Evolutionary conservation across 2,113 vertebrate genomes (phyloP).

Genomic region (Chaetorhynchus papuensis): DNA sequence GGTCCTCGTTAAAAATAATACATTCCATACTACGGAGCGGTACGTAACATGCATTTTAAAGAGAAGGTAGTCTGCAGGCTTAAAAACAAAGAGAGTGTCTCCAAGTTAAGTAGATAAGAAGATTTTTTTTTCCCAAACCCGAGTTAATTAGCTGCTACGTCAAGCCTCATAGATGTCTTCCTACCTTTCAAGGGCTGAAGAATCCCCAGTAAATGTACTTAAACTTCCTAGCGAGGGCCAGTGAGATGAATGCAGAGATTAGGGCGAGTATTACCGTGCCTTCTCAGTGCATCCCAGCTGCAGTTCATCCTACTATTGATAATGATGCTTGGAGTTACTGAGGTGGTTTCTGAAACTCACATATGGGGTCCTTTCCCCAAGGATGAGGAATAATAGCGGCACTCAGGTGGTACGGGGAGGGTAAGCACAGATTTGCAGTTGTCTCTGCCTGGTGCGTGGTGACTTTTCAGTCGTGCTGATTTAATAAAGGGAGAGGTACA

Average conservation of each 20-base stretch:
- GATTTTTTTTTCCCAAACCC: slow-evolving; percentile 53
- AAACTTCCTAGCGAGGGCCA: slow-evolving; percentile 62
- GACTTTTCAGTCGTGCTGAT: neutral
- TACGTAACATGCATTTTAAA: slow-evolving; percentile 60
- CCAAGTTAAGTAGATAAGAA: slow-evolving; percentile 64
- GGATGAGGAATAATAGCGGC: slow-evolving; percentile 57
- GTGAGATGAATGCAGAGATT: slow-evolving; percentile 62
- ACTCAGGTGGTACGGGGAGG: slow-evolving; percentile 53
- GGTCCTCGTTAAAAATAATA: slow-evolving; percentile 65
- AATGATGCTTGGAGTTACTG: slow-evolving; percentile 67
- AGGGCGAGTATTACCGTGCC: slow-evolving; percentile 32
- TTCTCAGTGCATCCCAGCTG: slow-evolving; percentile 46
- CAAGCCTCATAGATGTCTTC: slow-evolving; percentile 59
- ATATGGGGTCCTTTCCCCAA: slow-evolving; percentile 55
- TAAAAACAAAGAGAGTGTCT: slow-evolving; percentile 65
- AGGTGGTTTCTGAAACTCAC: slow-evolving; percentile 45
- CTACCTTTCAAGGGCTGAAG: slow-evolving; percentile 52
- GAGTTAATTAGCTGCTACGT: slow-evolving; percentile 58
- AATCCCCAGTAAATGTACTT: slow-evolving; percentile 63
- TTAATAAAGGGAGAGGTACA: slow-evolving; percentile 22
- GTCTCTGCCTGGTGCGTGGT: slow-evolving; percentile 18
- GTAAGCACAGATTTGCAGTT: slow-evolving; percentile 41
- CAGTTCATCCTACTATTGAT: slow-evolving; percentile 66
- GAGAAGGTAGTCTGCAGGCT: slow-evolving; percentile 60
- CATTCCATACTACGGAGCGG: slow-evolving; percentile 5